These are phyloP conservation scores for Cydia strobilella DNA, from an alignment of 1,140 invertebrate species.

Conservation along the genomic window DNA sequence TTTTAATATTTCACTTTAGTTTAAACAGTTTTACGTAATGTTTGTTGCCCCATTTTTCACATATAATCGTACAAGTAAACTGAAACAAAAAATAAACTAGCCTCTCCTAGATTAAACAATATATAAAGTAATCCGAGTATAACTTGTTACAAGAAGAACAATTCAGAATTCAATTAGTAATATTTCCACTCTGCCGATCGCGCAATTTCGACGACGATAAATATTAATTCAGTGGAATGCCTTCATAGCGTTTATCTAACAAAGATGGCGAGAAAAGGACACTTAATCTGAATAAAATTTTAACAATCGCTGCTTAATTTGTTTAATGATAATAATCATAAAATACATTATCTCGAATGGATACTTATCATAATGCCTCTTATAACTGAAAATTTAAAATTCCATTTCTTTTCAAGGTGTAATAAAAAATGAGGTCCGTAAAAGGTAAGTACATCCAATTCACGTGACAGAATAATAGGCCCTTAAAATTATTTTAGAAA, in stretches of 20 bases:
- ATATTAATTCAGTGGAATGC: constrained; percentile 39
- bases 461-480: too few species aligned
- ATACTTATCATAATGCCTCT: background rate
- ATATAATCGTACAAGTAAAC: too few species aligned
- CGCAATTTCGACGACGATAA: constrained; percentile 48
- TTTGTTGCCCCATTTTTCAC: too few species aligned
- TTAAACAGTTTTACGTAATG: too few species aligned
- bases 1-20: too few species aligned
- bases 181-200: constrained; percentile 43
- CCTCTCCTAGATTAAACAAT: background rate
- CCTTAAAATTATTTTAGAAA: too few species aligned
- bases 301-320: background rate
- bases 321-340: background rate
- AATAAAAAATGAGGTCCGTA: too few species aligned
- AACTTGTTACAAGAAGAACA: constrained; percentile 34
- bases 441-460: too few species aligned
- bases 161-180: constrained; percentile 48
- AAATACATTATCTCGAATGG: background rate
- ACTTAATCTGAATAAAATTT: background rate
- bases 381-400: too few species aligned
- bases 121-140: constrained; percentile 4
- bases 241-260: constrained; percentile 36
- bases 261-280: background rate
- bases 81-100: too few species aligned
- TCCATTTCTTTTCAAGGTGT: too few species aligned